Percentiles rank a stretch among this genome's conserved stretches.
Conservation (phyloP, 2,113 vertebrate species). For the Lampris incognitus region DNA sequence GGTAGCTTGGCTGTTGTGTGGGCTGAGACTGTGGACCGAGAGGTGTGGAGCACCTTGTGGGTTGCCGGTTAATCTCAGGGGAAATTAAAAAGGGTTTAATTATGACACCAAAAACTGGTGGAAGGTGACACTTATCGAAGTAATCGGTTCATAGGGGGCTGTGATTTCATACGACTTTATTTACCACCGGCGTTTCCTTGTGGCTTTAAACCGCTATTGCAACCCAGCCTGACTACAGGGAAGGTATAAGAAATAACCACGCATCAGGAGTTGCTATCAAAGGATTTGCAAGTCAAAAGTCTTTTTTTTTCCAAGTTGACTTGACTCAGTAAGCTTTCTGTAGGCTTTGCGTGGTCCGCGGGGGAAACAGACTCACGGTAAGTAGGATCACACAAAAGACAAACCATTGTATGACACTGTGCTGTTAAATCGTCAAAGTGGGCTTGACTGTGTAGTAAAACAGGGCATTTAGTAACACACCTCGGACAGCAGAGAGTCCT, state of each 20-base stretch:
- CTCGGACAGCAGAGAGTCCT: not conserved
- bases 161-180: constrained; percentile 12
- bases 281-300: not conserved
- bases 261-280: not conserved
- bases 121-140: constrained; percentile 38
- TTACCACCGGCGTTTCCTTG: constrained; percentile 12
- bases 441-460: not conserved
- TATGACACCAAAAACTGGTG: constrained; percentile 35
- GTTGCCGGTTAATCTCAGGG: constrained; percentile 53
- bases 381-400: not conserved
- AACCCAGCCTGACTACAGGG: not conserved
- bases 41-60: constrained; percentile 46
- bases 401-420: not conserved
- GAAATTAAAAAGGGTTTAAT: constrained; percentile 74
- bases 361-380: not conserved
- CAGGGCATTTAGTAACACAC: not conserved
- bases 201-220: not conserved
- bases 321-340: not conserved
- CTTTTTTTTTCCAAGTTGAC: not conserved
- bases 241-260: not conserved
- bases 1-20: constrained; percentile 36
- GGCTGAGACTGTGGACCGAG: constrained; percentile 37
- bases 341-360: not conserved
- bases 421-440: not conserved
- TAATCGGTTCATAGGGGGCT: constrained; percentile 28